phyloP scores from a whole-genome alignment of 2,797 vertebrate species.

The Neolamprologus multifasciatus region DNA sequence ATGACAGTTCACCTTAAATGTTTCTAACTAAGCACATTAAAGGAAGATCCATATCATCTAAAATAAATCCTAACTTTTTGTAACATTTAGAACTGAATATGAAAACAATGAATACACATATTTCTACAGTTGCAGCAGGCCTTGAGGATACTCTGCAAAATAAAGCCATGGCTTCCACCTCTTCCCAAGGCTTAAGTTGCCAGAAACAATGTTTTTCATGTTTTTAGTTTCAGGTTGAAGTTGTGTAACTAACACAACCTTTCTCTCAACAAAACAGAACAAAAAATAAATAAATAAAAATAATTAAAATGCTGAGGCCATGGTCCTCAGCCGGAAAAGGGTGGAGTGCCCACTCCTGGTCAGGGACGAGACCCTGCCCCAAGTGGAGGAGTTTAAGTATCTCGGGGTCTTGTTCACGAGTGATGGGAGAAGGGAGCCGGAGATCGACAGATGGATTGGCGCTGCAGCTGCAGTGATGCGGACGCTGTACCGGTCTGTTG shows the following conservation, averaged over 20 bases:
- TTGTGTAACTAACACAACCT: neutral
- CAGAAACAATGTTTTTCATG: neutral
- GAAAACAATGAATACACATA: neutral
- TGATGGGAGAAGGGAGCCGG: neutral
- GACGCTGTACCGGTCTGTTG: rapidly evolving
- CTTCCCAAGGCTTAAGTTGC: neutral
- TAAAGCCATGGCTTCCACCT: neutral
- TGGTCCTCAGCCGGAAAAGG: neutral
- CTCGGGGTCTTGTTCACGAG: neutral
- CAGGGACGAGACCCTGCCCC: neutral
- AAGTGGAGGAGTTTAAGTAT: neutral
- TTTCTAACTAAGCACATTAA: neutral
- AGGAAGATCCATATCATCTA: neutral
- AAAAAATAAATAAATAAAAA: neutral
- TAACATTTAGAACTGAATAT: neutral
- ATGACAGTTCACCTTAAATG: neutral
- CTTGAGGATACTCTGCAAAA: neutral
- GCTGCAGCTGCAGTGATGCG: neutral
- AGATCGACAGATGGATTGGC: neutral
- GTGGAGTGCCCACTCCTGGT: neutral
- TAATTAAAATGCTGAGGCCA: neutral
- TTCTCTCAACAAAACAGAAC: neutral
- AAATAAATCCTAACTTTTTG: neutral
- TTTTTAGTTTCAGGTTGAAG: neutral
- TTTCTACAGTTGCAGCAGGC: neutral